phyloP scores from a whole-genome alignment of 2,888 invertebrate genomes.

The Coecobrya sp. region DNA sequence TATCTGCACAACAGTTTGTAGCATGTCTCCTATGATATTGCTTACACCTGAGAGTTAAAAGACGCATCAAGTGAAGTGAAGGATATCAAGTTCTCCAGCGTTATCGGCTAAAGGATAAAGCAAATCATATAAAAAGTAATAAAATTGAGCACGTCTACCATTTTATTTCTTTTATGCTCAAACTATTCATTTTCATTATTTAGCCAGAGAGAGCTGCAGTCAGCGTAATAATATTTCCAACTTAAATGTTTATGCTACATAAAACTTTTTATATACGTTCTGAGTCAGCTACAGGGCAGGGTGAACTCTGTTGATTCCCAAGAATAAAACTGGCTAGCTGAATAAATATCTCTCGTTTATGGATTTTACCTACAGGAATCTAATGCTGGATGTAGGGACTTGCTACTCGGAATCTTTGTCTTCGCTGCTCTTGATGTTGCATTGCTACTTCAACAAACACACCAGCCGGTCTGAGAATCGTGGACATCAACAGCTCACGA shows the following conservation, averaged over 20 bases:
- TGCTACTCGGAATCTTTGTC: background rate
- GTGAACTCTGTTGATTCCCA: background rate
- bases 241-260: slow-evolving; percentile 11
- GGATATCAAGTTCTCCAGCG: slow-evolving; percentile 62
- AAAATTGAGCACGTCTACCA: slow-evolving; percentile 70
- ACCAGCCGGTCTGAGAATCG: slow-evolving; percentile 54
- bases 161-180: slow-evolving; percentile 56
- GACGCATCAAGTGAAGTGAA: slow-evolving; percentile 23
- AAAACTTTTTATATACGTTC: background rate
- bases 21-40: background rate
- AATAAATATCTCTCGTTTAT: background rate
- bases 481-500: slow-evolving; percentile 85
- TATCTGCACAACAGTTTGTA: background rate
- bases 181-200: slow-evolving; percentile 38
- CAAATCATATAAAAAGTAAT: slow-evolving; percentile 65
- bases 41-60: slow-evolving; percentile 37
- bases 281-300: too few species aligned
- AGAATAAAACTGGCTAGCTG: background rate
- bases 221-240: background rate
- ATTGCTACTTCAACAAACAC: background rate
- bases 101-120: slow-evolving; percentile 63
- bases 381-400: background rate
- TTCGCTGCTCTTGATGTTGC: background rate
- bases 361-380: slow-evolving; percentile 54
- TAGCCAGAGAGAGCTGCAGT: background rate